Conservation (phyloP, 2,888 invertebrate genomes). For the Noctua janthina region DNA sequence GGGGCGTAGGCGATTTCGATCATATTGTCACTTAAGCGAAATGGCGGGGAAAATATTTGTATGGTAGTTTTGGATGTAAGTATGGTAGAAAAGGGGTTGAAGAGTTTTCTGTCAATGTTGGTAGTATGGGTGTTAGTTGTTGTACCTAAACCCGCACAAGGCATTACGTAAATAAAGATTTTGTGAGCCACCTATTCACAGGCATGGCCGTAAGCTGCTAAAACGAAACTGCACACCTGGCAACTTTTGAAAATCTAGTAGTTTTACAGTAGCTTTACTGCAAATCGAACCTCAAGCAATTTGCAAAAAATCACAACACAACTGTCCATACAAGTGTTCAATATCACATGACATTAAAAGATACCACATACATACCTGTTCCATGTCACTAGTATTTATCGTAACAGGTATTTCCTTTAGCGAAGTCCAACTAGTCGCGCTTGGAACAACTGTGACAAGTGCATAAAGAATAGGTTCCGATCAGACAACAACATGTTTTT, state of each 20-base stretch:
- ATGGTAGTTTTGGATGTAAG: background rate
- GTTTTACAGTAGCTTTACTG: background rate
- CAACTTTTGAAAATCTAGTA: background rate
- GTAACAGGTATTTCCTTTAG: conserved; percentile 43
- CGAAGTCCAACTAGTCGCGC: conserved; percentile 18
- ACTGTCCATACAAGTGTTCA: background rate
- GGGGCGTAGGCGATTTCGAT: conserved; percentile 49
- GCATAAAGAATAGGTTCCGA: conserved; percentile 47
- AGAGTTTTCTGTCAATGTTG: background rate
- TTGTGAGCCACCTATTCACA: background rate
- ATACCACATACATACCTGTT: conserved; percentile 16
- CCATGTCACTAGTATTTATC: conserved; percentile 35
- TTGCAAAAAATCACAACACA: background rate
- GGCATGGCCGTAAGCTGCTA: background rate
- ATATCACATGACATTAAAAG: conserved; percentile 10
- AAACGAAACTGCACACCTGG: background rate
- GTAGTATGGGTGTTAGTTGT: conserved; percentile 6
- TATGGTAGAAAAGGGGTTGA: background rate
- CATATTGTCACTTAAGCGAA: conserved; percentile 40
- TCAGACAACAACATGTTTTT: background rate
- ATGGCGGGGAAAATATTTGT: conserved; percentile 44
- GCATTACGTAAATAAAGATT: background rate
- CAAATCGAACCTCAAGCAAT: background rate
- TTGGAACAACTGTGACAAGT: conserved; percentile 32
- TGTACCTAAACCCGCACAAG: background rate